Base-by-base conservation (phyloP, 1,140 invertebrate genomes). In the Drosophila leontia region DNA sequence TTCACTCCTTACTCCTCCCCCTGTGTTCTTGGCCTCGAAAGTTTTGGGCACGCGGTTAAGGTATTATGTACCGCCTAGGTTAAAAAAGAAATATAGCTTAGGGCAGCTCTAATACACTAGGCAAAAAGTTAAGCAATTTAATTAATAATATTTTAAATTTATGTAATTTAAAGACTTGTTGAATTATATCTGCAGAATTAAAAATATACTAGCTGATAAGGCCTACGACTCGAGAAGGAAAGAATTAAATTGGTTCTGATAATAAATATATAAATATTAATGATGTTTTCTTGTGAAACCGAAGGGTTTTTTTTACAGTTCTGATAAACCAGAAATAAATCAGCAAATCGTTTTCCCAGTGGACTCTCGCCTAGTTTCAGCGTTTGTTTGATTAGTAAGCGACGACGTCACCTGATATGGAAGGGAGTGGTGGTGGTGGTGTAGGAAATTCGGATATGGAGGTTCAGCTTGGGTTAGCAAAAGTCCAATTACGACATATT, bases 401-500 rank as follows among this genome's bases (percentile, higher is more conserved):
- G 19, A 65, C 47, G 47, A 65, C 61, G 47, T 67, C 65, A 69
- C 50, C 47, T 45, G 62, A 68, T 70, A 69, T 26, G 50, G 17
- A 51, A 51, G 48, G 34, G 35, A 7, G 59, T 59, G 57, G 45
- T 62, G 48, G 29, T 48, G 23, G 42, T n/a, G 47, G 23, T 51
- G 48, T 34, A 11, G 62, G 13, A 68, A 70, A 45, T 32, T 67
- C 67, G 62, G 67, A 70, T 70, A 70, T 67, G 48, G 39, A 67
- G 67, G 67, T 70, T 67, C 48, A 34, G 67, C 42, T 71, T 35
- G 48, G 50, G 29, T 71, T 48, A 45, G 68, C 68, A 69, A 71
- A 71, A 71, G 68, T 69, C 63, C 68, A 71, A 71, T 71, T 71
- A 71, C 68, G 63, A 45, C 56, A 69, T 71, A 70, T 71, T 71